Evolutionary conservation across 2,113 vertebrate species (phyloP).

Genomic region (Seriola rivoliana): DNA sequence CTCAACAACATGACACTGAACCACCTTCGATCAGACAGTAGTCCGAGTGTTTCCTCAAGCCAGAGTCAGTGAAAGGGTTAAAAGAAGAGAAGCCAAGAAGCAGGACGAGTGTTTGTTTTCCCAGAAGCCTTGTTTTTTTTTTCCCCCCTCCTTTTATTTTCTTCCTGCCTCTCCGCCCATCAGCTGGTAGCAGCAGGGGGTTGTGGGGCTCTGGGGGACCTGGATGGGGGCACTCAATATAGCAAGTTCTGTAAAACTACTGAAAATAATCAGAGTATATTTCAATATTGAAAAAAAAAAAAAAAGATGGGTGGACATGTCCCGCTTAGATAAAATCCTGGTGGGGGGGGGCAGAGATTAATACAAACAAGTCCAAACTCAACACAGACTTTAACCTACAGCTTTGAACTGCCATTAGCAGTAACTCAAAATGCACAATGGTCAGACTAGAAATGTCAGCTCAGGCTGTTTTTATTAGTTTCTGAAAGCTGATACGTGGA

Average conservation of each 20-base stretch:
- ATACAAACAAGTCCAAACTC: background rate
- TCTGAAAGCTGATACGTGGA: constrained; percentile 1
- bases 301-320: background rate
- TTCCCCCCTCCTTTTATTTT: constrained; percentile 41
- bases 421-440: background rate
- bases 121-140: constrained; percentile 59
- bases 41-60: background rate
- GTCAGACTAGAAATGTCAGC: background rate
- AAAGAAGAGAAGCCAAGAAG: constrained; percentile 52
- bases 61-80: constrained; percentile 61
- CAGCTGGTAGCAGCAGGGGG: constrained; percentile 71
- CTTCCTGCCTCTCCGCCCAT: constrained; percentile 47
- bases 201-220: constrained; percentile 41
- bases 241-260: constrained; percentile 51
- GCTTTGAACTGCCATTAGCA: background rate
- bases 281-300: constrained; percentile 5
- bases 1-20: background rate
- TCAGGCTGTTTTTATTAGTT: background rate
- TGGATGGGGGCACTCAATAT: constrained; percentile 23
- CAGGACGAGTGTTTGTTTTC: constrained; percentile 65
- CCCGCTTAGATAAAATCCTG: background rate
- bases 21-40: background rate
- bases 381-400: background rate
- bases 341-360: background rate
- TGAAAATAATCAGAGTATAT: constrained; percentile 27